A percentile compares a stretch with the other conserved stretches of the same genome.
phyloP scores from a whole-genome alignment of 2,888 invertebrate species.

The Dasypogon diadema region DNA sequence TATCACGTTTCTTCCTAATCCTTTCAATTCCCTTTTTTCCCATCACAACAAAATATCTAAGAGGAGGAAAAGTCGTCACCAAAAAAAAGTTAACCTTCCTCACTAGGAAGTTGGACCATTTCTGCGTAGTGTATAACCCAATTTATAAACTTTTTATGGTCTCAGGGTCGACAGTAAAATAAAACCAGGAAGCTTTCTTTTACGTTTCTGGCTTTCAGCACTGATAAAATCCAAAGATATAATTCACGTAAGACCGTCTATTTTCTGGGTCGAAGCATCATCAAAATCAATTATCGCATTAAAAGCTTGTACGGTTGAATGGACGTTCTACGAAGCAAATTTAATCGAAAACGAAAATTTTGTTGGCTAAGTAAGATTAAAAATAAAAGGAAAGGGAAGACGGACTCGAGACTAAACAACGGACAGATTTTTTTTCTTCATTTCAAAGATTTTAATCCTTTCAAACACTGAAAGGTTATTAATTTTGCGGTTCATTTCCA shows the following conservation, averaged over 20 bases:
- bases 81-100: slow-evolving; percentile 49
- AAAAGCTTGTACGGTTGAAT: slow-evolving; percentile 50
- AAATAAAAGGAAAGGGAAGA: slow-evolving; percentile 5
- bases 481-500: slow-evolving; percentile 46
- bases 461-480: slow-evolving; percentile 43
- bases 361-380: slow-evolving; percentile 32
- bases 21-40: slow-evolving; percentile 54
- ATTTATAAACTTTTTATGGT: slow-evolving; percentile 50
- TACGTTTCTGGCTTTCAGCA: slow-evolving; percentile 1
- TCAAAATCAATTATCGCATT: slow-evolving; percentile 51
- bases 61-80: slow-evolving; percentile 44
- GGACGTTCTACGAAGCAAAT: slow-evolving; percentile 26
- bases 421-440: neutral
- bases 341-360: slow-evolving; percentile 25
- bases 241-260: slow-evolving; percentile 33
- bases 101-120: slow-evolving; percentile 19
- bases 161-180: slow-evolving; percentile 49
- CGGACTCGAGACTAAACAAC: neutral
- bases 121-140: slow-evolving; percentile 46
- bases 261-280: slow-evolving; percentile 39
- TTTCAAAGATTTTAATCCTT: slow-evolving; percentile 40
- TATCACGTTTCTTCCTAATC: slow-evolving; percentile 56
- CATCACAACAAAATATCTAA: slow-evolving; percentile 49
- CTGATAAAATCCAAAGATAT: slow-evolving; percentile 31
- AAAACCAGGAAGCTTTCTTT: slow-evolving; percentile 25